Conservation (phyloP, 2,113 vertebrate species). For the Piprites chloris region DNA sequence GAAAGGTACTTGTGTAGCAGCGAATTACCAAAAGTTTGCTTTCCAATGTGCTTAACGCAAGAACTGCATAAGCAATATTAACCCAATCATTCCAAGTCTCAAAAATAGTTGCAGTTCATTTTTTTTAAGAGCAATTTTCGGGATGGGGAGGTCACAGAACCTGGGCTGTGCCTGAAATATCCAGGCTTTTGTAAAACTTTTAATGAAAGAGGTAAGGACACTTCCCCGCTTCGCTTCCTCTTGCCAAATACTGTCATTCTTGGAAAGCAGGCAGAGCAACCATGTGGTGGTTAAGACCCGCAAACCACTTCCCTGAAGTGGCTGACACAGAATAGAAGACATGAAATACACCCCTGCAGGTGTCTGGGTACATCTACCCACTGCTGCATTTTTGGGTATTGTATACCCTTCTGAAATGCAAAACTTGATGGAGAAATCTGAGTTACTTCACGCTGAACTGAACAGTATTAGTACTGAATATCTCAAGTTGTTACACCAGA, state of each 20-base stretch:
- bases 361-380: neutral
- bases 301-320: slow-evolving; percentile 33
- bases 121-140: neutral
- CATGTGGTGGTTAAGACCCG: neutral
- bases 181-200: neutral
- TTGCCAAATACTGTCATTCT: neutral
- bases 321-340: neutral
- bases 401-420: neutral
- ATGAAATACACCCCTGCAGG: neutral
- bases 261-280: slow-evolving; percentile 14
- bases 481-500: neutral
- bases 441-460: neutral
- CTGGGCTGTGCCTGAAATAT: neutral
- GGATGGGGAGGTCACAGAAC: neutral
- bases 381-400: neutral
- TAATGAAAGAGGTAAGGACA: neutral
- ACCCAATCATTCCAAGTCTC: neutral
- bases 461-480: neutral
- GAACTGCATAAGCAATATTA: neutral
- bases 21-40: neutral
- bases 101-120: too few relatives aligned
- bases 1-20: neutral
- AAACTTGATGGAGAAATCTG: neutral
- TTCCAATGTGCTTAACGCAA: neutral
- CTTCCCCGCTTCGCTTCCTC: neutral